These are phyloP conservation scores for Mungos mungo DNA, from an alignment of 2,113 vertebrate species.

Conservation along the genomic window DNA sequence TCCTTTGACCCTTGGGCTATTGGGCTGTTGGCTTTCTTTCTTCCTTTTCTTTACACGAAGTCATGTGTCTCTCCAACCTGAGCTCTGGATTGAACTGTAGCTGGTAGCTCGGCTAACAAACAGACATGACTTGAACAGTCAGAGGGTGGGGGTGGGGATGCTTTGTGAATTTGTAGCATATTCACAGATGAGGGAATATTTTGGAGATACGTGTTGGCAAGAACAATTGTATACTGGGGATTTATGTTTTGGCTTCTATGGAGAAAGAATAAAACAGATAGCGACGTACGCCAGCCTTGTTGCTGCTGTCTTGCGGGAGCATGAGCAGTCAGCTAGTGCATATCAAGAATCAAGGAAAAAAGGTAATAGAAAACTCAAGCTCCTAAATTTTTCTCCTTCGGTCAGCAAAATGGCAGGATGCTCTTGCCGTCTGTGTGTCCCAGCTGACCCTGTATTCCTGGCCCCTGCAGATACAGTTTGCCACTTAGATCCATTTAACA, in stretches of 20 bases:
- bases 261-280: neutral
- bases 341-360: conserved; percentile 46
- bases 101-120: neutral
- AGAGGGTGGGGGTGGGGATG: neutral
- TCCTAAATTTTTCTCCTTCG: conserved; percentile 42
- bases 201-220: neutral
- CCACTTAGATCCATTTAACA: conserved; percentile 24
- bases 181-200: neutral
- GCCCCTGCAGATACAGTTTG: neutral
- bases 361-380: neutral
- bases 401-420: conserved; percentile 76
- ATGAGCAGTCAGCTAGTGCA: conserved; percentile 40
- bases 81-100: neutral
- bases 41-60: neutral
- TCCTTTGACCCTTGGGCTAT: neutral
- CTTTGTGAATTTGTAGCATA: neutral
- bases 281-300: neutral
- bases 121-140: neutral
- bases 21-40: neutral
- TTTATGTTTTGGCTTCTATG: neutral
- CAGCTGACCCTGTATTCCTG: neutral
- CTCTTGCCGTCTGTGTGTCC: conserved; percentile 60
- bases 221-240: neutral
- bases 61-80: neutral
- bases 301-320: conserved; percentile 58